Base-by-base conservation (phyloP, 1,140 invertebrate species). In the Heliconius eleuchia region DNA sequence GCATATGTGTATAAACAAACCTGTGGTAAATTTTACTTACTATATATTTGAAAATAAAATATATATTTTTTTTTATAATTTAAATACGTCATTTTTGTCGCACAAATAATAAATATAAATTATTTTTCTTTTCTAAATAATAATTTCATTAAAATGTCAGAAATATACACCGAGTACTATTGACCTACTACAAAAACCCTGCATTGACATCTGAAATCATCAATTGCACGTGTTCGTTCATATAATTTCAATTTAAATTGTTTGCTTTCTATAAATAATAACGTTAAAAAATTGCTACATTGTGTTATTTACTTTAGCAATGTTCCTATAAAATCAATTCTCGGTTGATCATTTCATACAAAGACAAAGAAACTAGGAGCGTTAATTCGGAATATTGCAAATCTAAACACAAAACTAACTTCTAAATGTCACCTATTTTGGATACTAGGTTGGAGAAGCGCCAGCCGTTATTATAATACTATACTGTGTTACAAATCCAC, bases 401-500 rank as follows among this genome's bases (percentile, higher is more conserved):
- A 46, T 23, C 23, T 42, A 42, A 4, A 70, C 2, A 66, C 57
- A 27, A 55, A 70, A 70, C 16, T 76, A 70, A 76, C 74, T 71
- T 57, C 77, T 70, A 78, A 78, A 74, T 74, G 57, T 73, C 52
- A 55, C 30, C 39, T 74, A 78, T 73, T 78, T 77, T 76, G 37
- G 57, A 78, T 76, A 78, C 73, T 60, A 50, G 52, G 39, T 78
- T 81, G 80, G 80, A 78, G 50, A 71, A 71, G 52, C 30, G 80
- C 80, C 80, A 81, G 74, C 57, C 60, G 80, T 78, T 81, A 81
- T 76, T 81, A 81, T 78, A 81, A 78, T 80, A 73, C 79, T 71
- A 75, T 80, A 73, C 71, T 74, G 71, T 76, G 71, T 77, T 74
- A 80, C 79, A 80, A 77, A 80, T 81, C 80, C 80, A 78, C 77